These are phyloP conservation scores for Calidris pygmaea DNA, from an alignment of 2,113 vertebrate genomes.

Conservation along the genomic window DNA sequence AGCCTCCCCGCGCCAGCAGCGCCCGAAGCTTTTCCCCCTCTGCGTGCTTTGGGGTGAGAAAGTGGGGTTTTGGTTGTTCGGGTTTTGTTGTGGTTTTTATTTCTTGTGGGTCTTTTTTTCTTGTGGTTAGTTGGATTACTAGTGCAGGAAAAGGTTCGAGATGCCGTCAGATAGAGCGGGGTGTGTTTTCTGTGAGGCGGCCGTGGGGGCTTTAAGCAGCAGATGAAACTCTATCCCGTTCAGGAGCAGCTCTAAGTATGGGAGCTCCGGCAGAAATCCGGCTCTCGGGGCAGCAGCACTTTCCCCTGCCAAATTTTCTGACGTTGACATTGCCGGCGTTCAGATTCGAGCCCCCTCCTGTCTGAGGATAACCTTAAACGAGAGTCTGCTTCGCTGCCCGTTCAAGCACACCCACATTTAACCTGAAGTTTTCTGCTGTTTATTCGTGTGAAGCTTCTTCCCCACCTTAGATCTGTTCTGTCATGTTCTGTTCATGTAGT, in stretches of 20 bases:
- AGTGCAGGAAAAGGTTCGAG: not conserved
- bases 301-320: not conserved
- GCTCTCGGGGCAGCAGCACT: not conserved
- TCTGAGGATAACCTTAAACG: not conserved
- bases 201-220: not conserved
- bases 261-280: not conserved
- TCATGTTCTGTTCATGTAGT: not conserved
- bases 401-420: not conserved
- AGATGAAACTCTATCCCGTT: not conserved
- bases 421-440: not conserved
- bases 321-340: not conserved
- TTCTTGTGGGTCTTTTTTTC: too few relatives aligned
- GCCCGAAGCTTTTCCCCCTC: not conserved
- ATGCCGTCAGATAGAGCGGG: not conserved
- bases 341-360: not conserved
- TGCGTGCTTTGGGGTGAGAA: not conserved
- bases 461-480: not conserved
- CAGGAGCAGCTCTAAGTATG: not conserved
- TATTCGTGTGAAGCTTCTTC: not conserved
- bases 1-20: not conserved
- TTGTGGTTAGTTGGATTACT: not conserved
- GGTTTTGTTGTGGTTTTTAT: not conserved
- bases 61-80: not conserved
- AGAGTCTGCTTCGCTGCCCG: accelerated
- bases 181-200: not conserved